phyloP scores from a whole-genome alignment of 2,888 invertebrate species.

The Nomada flava region DNA sequence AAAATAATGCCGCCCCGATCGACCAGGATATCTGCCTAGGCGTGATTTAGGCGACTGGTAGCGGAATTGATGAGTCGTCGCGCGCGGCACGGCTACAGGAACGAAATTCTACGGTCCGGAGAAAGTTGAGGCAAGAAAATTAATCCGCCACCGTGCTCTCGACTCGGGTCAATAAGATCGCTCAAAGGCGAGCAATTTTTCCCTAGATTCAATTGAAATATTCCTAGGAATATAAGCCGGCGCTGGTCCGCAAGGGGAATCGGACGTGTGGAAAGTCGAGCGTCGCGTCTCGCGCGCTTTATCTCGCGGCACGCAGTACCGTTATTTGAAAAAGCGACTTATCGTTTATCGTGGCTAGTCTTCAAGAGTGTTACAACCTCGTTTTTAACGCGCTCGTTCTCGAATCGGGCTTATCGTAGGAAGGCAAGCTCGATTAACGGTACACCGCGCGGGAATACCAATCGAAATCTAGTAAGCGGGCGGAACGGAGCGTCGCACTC shows the following conservation, averaged over 20 bases:
- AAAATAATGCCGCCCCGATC: slow-evolving; percentile 34
- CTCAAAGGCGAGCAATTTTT: neutral
- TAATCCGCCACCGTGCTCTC: neutral
- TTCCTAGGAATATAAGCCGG: no score
- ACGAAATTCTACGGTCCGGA: neutral
- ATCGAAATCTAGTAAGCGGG: neutral
- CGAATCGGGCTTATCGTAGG: slow-evolving; percentile 54
- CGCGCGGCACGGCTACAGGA: neutral
- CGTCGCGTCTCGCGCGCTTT: slow-evolving; percentile 22
- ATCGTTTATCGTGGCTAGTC: slow-evolving; percentile 58
- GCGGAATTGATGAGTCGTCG: slow-evolving; percentile 17
- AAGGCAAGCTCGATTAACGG: slow-evolving; percentile 34
- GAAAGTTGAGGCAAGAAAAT: slow-evolving; percentile 25
- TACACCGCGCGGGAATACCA: slow-evolving; percentile 16
- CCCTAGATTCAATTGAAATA: neutral
- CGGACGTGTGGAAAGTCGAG: slow-evolving; percentile 11
- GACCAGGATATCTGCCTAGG: slow-evolving; percentile 31
- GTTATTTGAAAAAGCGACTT: slow-evolving; percentile 65
- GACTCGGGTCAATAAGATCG: neutral
- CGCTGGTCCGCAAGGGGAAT: neutral
- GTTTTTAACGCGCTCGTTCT: slow-evolving; percentile 53
- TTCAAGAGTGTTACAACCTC: slow-evolving; percentile 47
- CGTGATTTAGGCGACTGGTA: slow-evolving; percentile 30
- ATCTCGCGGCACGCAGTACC: slow-evolving; percentile 48
- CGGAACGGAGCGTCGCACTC: neutral